Evolutionary conservation across 2,888 invertebrate genomes (phyloP), one percentile per base, ranked within the genome.

Genomic region (Trachelus troglodyta): DNA sequence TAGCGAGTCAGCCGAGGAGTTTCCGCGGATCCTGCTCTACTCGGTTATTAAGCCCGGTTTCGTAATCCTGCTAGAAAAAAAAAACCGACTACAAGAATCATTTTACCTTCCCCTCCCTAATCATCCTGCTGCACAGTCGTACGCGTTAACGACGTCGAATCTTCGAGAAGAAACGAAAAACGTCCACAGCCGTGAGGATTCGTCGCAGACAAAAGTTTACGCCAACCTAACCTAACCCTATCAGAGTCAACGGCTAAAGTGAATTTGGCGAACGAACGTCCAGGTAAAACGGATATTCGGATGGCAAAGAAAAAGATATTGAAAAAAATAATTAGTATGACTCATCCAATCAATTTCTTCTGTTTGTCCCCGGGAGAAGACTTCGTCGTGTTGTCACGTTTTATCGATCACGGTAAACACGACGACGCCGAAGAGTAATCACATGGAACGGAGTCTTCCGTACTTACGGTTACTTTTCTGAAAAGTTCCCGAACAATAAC

Each of bases 41-140:
- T 85, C 87, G 87, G 87, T 90, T 87, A 89, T 90, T 90, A 90
- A 87, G 83, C 82, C 81, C 79, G 79, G 88, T 90, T 90, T 90
- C 90, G 88, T 90, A 90, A 90, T 87, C 75, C 78, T 75, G 77
- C 81, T 56, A 12, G 82, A 84, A 85, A 82, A 83, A 82, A 84
- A 81, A 78, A 71, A 15, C 6, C 31, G n/a, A 33, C 71, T 30
- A 31, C 71, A 31, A 33, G 56, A 56, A 23, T 56, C 2, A 9
- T 56, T 56, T 81, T 81, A 82, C 69, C 77, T 77, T 81, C 76
- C 79, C 75, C 80, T 79, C 82, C 79, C 35, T 35, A 77, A 74
- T 79, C 78, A 76, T 30, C 15, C 34, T 12, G 15, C 33, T 81
- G 75, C 79, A 79, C 76, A 69, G 35, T 69, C 71, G 75, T 77